Conservation (phyloP, 2,888 invertebrate genomes). For the Dysmachus trigonus region DNA sequence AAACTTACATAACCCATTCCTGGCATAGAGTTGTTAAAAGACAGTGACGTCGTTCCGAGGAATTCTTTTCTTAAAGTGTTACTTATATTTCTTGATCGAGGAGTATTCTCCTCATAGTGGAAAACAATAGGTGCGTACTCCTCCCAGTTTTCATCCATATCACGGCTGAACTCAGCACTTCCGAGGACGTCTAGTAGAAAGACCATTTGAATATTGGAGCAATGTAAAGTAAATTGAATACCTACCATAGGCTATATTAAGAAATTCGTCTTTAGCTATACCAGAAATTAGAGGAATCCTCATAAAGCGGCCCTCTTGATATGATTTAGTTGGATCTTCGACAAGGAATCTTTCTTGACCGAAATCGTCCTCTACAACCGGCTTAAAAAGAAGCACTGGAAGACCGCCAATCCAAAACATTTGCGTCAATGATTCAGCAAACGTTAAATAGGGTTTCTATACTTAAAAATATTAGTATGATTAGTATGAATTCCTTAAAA, state of each 20-base stretch:
- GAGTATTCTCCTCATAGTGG: background rate
- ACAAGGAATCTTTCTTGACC: constrained; percentile 74
- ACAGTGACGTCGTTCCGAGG: constrained; percentile 52
- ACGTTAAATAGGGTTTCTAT: constrained; percentile 61
- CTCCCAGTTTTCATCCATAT: constrained; percentile 71
- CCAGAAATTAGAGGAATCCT: constrained; percentile 74
- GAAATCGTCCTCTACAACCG: constrained; percentile 73
- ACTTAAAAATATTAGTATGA: too few species aligned
- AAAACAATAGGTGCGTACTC: constrained; percentile 72
- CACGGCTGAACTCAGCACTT: constrained; percentile 59
- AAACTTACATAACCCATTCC: constrained; percentile 50
- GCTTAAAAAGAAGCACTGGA: constrained; percentile 68
- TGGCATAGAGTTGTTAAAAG: constrained; percentile 55
- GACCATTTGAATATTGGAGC: constrained; percentile 53
- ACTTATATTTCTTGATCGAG: constrained; percentile 54
- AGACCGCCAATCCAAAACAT: constrained; percentile 63
- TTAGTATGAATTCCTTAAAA: too few species aligned
- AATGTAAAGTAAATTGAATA: constrained; percentile 55
- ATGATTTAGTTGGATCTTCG: constrained; percentile 70
- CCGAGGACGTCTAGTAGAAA: background rate
- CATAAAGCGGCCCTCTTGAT: constrained; percentile 68
- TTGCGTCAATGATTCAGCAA: constrained; percentile 55
- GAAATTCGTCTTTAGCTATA: constrained; percentile 74
- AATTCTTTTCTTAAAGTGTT: constrained; percentile 63
- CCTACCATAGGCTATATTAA: constrained; percentile 66